These are phyloP conservation scores for Germaria angustata DNA, from an alignment of 2,888 invertebrate species.

Conservation along the genomic window DNA sequence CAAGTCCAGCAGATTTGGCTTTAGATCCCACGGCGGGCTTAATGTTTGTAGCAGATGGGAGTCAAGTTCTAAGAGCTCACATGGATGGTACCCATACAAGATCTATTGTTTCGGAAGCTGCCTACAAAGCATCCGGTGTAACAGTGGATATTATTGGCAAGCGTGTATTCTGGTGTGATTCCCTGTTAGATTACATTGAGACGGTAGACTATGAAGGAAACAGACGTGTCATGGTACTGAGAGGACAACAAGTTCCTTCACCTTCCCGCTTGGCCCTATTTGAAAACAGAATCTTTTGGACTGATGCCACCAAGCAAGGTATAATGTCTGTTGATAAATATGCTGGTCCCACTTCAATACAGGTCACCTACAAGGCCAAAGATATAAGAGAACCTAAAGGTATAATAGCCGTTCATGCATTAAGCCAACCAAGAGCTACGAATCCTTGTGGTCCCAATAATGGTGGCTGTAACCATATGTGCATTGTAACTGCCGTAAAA, in stretches of 20 bases:
- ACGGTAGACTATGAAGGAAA: conserved; percentile 96
- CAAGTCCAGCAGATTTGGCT: conserved; percentile 94
- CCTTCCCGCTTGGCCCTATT: conserved; percentile 91
- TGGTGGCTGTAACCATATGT: conserved; percentile 96
- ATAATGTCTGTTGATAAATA: conserved; percentile 93
- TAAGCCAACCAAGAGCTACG: conserved; percentile 87
- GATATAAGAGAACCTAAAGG: conserved; percentile 91
- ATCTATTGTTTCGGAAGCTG: conserved; percentile 93
- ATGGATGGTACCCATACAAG: conserved; percentile 95
- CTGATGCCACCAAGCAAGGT: conserved; percentile 93
- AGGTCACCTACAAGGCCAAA: conserved; percentile 89
- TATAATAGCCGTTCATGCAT: conserved; percentile 88
- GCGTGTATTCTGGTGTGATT: conserved; percentile 98
- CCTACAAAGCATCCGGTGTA: conserved; percentile 95
- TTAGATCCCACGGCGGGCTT: conserved; percentile 94
- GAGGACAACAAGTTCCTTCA: conserved; percentile 92
- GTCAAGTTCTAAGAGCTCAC: conserved; percentile 91
- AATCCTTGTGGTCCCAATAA: conserved; percentile 94
- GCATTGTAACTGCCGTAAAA: conserved; percentile 90
- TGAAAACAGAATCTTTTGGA: conserved; percentile 94
- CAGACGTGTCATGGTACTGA: conserved; percentile 88
- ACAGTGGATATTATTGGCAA: conserved; percentile 94
- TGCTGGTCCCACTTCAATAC: conserved; percentile 88
- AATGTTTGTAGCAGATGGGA: conserved; percentile 93
- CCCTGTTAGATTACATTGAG: conserved; percentile 96